Evolutionary conservation across 2,888 invertebrate species (phyloP), one percentile per base, ranked within the genome.

Genomic region (Escarpia spicata): DNA sequence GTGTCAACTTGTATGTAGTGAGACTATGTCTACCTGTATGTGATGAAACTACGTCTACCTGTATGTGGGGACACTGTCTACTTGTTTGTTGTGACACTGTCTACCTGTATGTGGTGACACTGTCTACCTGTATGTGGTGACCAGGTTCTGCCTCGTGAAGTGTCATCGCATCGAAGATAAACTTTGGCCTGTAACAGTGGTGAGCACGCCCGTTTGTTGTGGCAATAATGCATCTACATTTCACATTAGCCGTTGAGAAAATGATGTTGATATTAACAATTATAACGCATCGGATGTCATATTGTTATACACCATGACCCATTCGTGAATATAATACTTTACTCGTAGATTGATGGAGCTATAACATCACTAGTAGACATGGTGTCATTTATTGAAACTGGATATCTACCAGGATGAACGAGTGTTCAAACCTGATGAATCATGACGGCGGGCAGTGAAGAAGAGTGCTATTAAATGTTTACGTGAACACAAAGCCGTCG

Each of bases 81-180:
- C 45, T 2, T 45, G 52, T 52, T 12, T 52, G 52, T 52, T 9
- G 52, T 52, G 52, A 52, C 52, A 9, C 15, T 52, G 15, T 45
- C 52, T 52, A 52, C 10, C 52, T 9, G 52, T 52, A 9, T 9
- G 52, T 52, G 10, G 52, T 75, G 75, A 75, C 75, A 75, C 26
- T 75, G 26, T 19, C 75, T 75, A 95, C 96, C 95, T 96, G 96
- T 15, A 96, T 94, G 94, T 97, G 96, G 93, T 96, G 96, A 2
- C 96, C 97, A 0, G 97, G 97, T 58, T 96, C 94, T 4, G 96
- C 95, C 94, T 96, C 96, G 93, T 97, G 96, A 1, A 96, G 94
- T 3, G 96, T 94, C 15, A 97, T 92, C 0, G 96, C 95, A 91
- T 95, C 94, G 95, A 96, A 96, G 6, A 95, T 95, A 93, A 96